Evolutionary conservation across 2,888 invertebrate species (phyloP), one percentile per base, ranked within the genome.

Genomic region (Drosophila melanosoma): DNA sequence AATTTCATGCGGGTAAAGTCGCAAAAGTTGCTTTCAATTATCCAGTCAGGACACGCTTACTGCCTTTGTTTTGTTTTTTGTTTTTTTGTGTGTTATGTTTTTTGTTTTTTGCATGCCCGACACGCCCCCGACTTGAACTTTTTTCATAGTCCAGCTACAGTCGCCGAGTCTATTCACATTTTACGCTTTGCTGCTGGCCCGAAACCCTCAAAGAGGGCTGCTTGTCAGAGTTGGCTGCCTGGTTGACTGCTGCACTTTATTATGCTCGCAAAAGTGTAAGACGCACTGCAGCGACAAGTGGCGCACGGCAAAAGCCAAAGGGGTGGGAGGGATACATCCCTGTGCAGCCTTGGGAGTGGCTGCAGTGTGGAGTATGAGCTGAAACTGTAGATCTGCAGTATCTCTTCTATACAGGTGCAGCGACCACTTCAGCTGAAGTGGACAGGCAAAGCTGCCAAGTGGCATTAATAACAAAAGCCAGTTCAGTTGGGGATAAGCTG

Each of bases 11-110:
- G 81, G 85, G 85, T 67, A 68, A 72, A 73, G 82, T 79, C 74
- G 76, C 82, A 76, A 56, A 82, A 89, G 89, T 89, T 83, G 87
- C 89, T 90, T 91, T 91, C 89, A 90, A 91, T 89, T 90, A 90
- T 82, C 82, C 76, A 83, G 83, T 77, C 83, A 86, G 83, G 84
- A 86, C 87, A 83, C 87, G 81, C 81, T 83, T 64, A 69, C 62
- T 83, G 82, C 81, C 62, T 83, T 75, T 70, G 69, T 69, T 57
- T 72, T 75, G 58, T 77, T 72, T 75, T 69, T 74, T 76, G 26
- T 4, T 26, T 29, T 29, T 29, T 29, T 29, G 45, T 45, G 26
- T 45, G 20, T 45, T 23, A 23, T 35, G 20, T 26, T 52, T 62
- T 66, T 52, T 82, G 74, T 81, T 82, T 82, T 74, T 78, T 79